Base-by-base conservation (phyloP, 2,797 vertebrate species). In the Stomatorhinus walkeri region DNA sequence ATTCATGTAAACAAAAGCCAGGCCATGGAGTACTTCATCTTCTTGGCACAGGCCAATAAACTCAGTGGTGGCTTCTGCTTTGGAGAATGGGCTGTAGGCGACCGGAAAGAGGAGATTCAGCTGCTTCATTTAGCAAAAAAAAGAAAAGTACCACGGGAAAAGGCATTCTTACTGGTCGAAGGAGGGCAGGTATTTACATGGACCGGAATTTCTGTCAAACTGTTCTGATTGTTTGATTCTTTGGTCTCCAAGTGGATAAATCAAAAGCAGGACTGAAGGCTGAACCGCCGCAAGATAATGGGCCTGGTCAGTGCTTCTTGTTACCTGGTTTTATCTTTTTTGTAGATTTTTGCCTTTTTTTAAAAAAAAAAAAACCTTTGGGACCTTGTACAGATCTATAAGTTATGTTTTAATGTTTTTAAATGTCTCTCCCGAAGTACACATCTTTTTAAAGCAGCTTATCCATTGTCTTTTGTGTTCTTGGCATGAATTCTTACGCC, bases 371-470 rank as follows among this genome's bases (percentile, higher is more conserved):
- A 72, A 36, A 90, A 92, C 91, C 92, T 93, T 93, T 91, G 72
- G 91, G 94, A 94, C 93, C 89, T 95, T 97, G 94, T 97, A 97
- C 94, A 96, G 94, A 95, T 93, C 91, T 97, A 94, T 98, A 97
- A 97, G 97, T 97, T 97, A 98, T 95, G 91, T 96, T 95, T 95
- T 95, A 94, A 92, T 92, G 89, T 93, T 95, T 94, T 95, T 93
- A 93, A 95, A 94, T 93, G 90, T 93, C 90, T 93, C 93, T 90
- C 52, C 92, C 90, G 87, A 94, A 93, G 89, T 93, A 91, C 92
- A 93, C 92, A 92, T 72, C 91, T 89, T 90, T 92, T 92, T 48
- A 92, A 56, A 92, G 92, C 92, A 91, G 88, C 93, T 93, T 94
- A 88, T 92, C 54, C 93, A 91, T 95, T 95, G 93, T 93, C 64